Evolutionary conservation across 1,140 invertebrate genomes (phyloP).

Genomic region (Achroia grisella): DNA sequence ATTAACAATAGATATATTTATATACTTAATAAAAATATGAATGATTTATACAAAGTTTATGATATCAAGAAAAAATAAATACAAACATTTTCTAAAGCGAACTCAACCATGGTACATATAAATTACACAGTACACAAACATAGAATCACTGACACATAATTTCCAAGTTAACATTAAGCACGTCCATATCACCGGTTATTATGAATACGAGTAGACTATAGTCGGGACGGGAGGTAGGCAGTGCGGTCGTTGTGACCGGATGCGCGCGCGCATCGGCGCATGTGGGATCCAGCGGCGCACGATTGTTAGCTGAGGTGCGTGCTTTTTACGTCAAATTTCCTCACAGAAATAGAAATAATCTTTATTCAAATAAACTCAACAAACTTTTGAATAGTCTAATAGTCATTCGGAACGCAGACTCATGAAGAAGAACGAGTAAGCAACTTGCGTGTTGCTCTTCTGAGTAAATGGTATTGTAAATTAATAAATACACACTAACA

Average conservation of each 20-base stretch:
- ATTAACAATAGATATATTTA: no score
- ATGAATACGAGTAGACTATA: conserved; percentile 1
- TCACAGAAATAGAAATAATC: no score
- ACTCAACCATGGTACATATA: conserved; percentile 55
- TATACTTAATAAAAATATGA: no score
- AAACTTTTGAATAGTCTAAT: no score
- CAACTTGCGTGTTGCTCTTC: no score
- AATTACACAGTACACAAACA: not conserved
- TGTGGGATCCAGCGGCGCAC: conserved; percentile 12
- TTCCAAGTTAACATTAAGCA: not conserved
- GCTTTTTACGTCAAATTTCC: conserved; percentile 24
- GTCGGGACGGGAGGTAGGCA: conserved; percentile 4
- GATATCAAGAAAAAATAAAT: conserved; percentile 3
- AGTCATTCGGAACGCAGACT: no score
- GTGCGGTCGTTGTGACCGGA: conserved; percentile 22
- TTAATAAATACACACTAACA: no score
- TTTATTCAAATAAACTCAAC: no score
- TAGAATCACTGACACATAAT: conserved; percentile 7
- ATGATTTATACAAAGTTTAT: no score
- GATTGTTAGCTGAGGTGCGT: conserved; percentile 15
- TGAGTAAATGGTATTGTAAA: no score
- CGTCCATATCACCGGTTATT: not conserved
- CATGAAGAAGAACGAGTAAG: no score
- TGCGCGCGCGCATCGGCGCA: conserved; percentile 32
- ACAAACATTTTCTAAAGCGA: conserved; percentile 65